Conservation (phyloP, 2,888 invertebrate genomes). For the Camponotus fellah region DNA sequence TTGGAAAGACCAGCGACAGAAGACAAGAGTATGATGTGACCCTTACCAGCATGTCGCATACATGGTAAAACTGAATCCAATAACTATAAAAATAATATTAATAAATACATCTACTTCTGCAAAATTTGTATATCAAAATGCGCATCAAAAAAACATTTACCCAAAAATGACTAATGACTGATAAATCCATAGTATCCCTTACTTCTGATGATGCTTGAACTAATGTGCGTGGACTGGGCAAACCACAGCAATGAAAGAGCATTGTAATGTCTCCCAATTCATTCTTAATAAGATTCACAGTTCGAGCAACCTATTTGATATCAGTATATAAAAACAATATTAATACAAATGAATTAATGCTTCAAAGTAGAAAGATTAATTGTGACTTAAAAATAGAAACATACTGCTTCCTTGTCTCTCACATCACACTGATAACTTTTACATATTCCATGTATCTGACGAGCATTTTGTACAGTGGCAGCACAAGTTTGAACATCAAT, state of each 20-base stretch:
- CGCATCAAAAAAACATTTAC: constrained; percentile 82
- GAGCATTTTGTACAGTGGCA: constrained; percentile 86
- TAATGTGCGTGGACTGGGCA: constrained; percentile 88
- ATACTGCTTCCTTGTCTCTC: constrained; percentile 86
- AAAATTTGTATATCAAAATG: not conserved
- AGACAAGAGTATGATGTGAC: constrained; percentile 89
- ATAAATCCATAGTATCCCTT: constrained; percentile 87
- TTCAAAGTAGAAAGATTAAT: not conserved
- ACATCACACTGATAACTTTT: constrained; percentile 88
- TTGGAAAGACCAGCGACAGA: constrained; percentile 89
- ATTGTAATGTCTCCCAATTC: constrained; percentile 89
- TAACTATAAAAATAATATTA: constrained; percentile 85
- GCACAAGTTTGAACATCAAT: constrained; percentile 87
- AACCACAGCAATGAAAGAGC: constrained; percentile 89
- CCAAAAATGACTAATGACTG: constrained; percentile 89
- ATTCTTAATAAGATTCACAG: constrained; percentile 86
- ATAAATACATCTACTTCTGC: not conserved
- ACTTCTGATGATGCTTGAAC: constrained; percentile 87
- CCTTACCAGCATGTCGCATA: constrained; percentile 88
- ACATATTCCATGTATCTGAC: constrained; percentile 86
- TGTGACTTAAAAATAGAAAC: constrained; percentile 10
- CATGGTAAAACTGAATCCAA: constrained; percentile 88
- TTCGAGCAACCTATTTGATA: constrained; percentile 83
- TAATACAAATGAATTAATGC: not conserved
- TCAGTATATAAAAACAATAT: constrained; percentile 33